These are phyloP conservation scores for Ptychoptera albimana DNA, from an alignment of 2,888 invertebrate genomes.

Conservation along the genomic window DNA sequence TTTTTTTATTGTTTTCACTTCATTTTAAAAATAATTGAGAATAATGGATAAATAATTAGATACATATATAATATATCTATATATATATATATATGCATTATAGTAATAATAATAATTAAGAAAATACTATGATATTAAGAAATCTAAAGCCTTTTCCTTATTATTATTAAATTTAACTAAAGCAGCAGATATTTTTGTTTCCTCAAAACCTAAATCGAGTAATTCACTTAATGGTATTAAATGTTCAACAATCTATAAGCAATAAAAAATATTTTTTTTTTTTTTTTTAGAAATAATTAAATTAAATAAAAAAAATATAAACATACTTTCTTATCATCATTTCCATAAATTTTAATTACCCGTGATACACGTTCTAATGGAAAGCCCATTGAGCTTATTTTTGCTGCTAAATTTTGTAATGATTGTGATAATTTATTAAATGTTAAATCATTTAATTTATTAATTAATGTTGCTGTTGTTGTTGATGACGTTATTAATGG, in stretches of 20 bases:
- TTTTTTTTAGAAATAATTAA: too few species aligned
- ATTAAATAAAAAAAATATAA: slow-evolving; percentile 5
- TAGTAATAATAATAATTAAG: slow-evolving; percentile 12
- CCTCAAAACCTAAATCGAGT: slow-evolving; percentile 68
- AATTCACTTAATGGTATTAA: slow-evolving; percentile 61
- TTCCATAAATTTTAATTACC: slow-evolving; percentile 60
- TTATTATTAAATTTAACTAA: slow-evolving; percentile 64
- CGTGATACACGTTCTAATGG: slow-evolving; percentile 63
- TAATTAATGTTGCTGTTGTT: too few species aligned
- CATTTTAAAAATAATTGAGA: too few species aligned
- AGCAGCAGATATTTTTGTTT: slow-evolving; percentile 55
- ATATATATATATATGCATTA: too few species aligned
- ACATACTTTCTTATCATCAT: slow-evolving; percentile 69
- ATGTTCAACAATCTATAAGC: slow-evolving; percentile 58
- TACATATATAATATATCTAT: too few species aligned
- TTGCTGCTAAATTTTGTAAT: slow-evolving; percentile 49
- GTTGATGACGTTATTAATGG: too few species aligned
- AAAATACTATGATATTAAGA: slow-evolving; percentile 50
- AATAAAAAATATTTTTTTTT: slow-evolving; percentile 8
- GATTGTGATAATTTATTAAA: slow-evolving; percentile 31
- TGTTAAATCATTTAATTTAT: slow-evolving; percentile 9
- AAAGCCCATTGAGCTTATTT: slow-evolving; percentile 79
- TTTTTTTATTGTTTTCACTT: too few species aligned
- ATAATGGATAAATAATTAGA: too few species aligned
- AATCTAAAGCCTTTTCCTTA: slow-evolving; percentile 71